A percentile compares a stretch with the other conserved stretches of the same genome.
Conservation (phyloP, 2,888 invertebrate genomes). For the Cristatella mucedo region DNA sequence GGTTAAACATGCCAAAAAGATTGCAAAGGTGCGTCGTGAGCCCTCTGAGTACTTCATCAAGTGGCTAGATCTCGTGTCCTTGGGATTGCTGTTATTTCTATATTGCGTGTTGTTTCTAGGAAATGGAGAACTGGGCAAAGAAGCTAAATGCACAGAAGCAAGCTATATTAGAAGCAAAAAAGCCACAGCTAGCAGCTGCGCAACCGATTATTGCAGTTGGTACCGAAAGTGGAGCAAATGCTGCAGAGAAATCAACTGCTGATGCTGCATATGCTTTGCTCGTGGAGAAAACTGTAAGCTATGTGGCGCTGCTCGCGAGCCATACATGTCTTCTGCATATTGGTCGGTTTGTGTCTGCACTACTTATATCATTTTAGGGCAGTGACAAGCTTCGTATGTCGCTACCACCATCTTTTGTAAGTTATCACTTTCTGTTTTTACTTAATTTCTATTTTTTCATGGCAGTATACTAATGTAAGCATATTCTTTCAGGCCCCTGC, state of each 20-base stretch:
- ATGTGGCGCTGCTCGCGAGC: no score
- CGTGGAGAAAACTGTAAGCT: no score
- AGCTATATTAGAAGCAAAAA: constrained; percentile 17
- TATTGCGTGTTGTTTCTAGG: constrained; percentile 39
- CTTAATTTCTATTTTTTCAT: no score
- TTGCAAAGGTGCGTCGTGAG: constrained; percentile 55
- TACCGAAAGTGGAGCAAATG: not conserved
- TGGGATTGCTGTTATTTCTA: no score
- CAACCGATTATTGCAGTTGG: not conserved
- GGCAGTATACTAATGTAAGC: no score
- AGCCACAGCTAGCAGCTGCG: not conserved
- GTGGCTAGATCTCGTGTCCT: not conserved
- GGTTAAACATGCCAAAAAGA: constrained; percentile 90
- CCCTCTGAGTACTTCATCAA: not conserved
- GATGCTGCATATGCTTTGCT: constrained; percentile 9
- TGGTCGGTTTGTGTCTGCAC: no score
- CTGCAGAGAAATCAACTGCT: constrained; percentile 1
- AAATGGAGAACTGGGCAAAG: constrained; percentile 89
- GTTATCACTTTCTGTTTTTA: no score
- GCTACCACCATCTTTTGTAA: no score
- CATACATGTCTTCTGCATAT: no score
- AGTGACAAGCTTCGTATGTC: no score
- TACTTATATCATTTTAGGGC: no score
- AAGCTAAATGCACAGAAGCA: constrained; percentile 81
- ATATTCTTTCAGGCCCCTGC: no score